Evolutionary conservation across 2,797 vertebrate genomes (phyloP).

Genomic region (Naso thynnoides): DNA sequence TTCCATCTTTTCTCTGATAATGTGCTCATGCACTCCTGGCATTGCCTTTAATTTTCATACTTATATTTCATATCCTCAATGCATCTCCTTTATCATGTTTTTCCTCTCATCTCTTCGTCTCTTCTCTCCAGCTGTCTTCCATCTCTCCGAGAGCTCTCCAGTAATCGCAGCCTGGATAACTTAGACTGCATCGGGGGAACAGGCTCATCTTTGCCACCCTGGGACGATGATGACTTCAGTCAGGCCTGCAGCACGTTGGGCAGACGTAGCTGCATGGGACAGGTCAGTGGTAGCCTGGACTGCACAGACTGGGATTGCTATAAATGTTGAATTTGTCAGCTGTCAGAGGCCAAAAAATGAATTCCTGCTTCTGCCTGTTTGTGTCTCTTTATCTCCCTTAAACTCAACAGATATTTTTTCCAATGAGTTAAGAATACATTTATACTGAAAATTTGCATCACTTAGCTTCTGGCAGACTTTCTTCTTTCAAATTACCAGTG

Average conservation of each 20-base stretch:
- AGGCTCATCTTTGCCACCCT: slow-evolving; percentile 90
- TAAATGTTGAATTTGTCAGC: slow-evolving; percentile 1
- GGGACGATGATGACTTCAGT: slow-evolving; percentile 98
- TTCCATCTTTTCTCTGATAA: slow-evolving; percentile 18
- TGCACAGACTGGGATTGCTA: neutral
- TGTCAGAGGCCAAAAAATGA: slow-evolving; percentile 4
- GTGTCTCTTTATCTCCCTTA: slow-evolving; percentile 15
- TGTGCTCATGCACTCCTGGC: neutral
- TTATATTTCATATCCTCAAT: slow-evolving; percentile 12
- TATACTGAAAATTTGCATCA: slow-evolving; percentile 30
- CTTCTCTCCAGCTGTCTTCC: slow-evolving; percentile 85
- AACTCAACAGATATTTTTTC: slow-evolving; percentile 15
- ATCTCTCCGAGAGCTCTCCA: slow-evolving; percentile 86
- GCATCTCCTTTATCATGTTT: slow-evolving; percentile 6
- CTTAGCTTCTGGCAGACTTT: slow-evolving; percentile 24
- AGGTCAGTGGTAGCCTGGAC: slow-evolving; percentile 83
- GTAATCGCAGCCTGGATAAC: slow-evolving; percentile 93
- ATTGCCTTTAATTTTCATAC: slow-evolving; percentile 1
- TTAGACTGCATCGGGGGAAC: slow-evolving; percentile 93
- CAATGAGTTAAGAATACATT: slow-evolving; percentile 28
- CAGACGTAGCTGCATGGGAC: slow-evolving; percentile 87
- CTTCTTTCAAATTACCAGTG: slow-evolving; percentile 28
- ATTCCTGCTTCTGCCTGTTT: neutral
- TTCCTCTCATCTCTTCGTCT: slow-evolving; percentile 21
- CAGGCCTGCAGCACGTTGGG: slow-evolving; percentile 91